phyloP scores from a whole-genome alignment of 2,113 vertebrate genomes.

The Strigops habroptila region DNA sequence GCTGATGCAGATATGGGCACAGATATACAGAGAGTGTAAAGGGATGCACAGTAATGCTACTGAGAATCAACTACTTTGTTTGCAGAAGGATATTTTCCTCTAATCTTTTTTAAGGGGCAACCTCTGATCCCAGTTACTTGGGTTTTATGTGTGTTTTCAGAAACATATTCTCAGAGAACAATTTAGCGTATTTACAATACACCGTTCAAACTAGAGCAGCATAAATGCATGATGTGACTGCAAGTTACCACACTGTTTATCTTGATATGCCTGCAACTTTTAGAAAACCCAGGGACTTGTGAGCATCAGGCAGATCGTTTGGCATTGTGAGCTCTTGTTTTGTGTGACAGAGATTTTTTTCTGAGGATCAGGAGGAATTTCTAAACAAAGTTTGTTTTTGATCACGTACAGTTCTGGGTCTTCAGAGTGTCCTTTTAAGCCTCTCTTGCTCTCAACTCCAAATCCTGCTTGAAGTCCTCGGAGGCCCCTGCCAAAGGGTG shows the following conservation, averaged over 20 bases:
- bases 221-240: background rate
- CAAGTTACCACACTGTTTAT: background rate
- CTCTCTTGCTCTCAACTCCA: background rate
- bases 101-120: background rate
- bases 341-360: background rate
- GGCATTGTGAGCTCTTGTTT: background rate
- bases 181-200: background rate
- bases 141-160: background rate
- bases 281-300: background rate
- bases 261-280: background rate
- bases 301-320: background rate
- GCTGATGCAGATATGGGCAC: background rate
- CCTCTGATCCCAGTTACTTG: background rate
- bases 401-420: background rate
- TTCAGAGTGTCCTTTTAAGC: slow-evolving; percentile 14
- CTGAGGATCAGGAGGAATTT: slow-evolving; percentile 45
- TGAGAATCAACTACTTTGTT: background rate
- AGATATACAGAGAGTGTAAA: background rate
- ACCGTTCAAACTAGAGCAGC: background rate
- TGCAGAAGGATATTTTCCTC: background rate
- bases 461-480: background rate
- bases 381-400: slow-evolving; percentile 16
- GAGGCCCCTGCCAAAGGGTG: background rate
- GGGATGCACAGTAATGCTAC: background rate
- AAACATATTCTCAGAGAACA: background rate